Base-by-base conservation (phyloP, 2,797 vertebrate genomes). In the Catharus ustulatus region DNA sequence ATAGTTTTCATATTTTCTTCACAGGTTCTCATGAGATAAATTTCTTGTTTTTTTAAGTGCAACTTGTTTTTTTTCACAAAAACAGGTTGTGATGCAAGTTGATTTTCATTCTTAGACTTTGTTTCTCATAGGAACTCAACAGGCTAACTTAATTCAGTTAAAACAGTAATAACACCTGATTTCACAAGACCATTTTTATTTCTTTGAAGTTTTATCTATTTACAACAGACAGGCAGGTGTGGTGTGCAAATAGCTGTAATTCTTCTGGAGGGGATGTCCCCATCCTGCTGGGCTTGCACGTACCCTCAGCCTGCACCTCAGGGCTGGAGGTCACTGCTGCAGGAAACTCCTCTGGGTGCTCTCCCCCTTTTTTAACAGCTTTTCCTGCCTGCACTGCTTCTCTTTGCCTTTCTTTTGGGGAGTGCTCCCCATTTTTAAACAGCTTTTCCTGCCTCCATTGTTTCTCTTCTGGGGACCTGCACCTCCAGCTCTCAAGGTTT, bases 211-310 rank as follows among this genome's bases (percentile, higher is more conserved):
- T 51, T 42, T 9, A 19, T 38, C 49, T 32, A 4, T 42, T 15
- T 62, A 21, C 38, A 42, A 4, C 58, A 61, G 36, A 18, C 30
- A 75, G 66, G 45, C 45, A 19, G 42, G 40, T 45, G 18, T 80
- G 93, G 26, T 51, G 26, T 63, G 49, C 58, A 63, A 23, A 55
- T 14, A 32, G 18, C 36, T 93, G 52, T n/a, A 13, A 26, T 87
- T 86, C 20, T 74, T 79, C 57, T 73, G 27, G 8, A 26, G 27
- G 51, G 55, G 16, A 7, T 36, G 48, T 61, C 63, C 51, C 15
- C 8, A 0, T 43, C 27, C 49, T 64, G 52, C 61, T 83, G 45
- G 36, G 45, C 42, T 80, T 45, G 23, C 54, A 13, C 0, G 0
- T 36, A 13, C 42, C 52, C 48, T 61, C 42, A 13, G 0, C 36